A percentile compares a stretch with the other conserved stretches of the same genome.
Evolutionary conservation across 1,140 invertebrate genomes (phyloP).

Genomic region (Episyrphus balteatus): DNA sequence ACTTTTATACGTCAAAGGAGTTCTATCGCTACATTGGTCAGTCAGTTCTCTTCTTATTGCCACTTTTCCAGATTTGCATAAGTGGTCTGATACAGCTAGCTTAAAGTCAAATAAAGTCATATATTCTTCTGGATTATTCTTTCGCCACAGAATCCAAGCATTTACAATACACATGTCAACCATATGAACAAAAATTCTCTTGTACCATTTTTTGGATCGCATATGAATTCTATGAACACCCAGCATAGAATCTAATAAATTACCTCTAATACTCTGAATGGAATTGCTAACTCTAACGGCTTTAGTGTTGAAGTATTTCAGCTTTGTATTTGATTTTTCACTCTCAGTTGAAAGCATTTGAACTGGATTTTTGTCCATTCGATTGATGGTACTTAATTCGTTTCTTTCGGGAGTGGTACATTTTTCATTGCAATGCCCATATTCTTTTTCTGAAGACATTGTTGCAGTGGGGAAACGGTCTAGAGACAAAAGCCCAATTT

Average conservation of each 20-base stretch:
- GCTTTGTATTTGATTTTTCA: no score
- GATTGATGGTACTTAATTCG: no score
- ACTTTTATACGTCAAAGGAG: conserved; percentile 1
- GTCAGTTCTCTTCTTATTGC: conserved; percentile 2
- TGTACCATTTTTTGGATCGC: conserved; percentile 9
- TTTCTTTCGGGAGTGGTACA: no score
- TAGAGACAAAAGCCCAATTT: no score
- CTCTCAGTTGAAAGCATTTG: no score
- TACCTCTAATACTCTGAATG: no score
- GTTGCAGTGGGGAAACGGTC: no score
- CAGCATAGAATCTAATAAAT: conserved; percentile 11
- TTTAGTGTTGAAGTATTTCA: no score
- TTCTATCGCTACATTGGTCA: conserved; percentile 3
- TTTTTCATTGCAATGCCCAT: no score
- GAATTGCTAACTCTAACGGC: no score
- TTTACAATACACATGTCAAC: conserved; percentile 8
- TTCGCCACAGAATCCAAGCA: conserved; percentile 5
- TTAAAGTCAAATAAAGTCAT: conserved; percentile 1
- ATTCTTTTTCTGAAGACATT: no score
- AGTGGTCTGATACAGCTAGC: conserved; percentile 4
- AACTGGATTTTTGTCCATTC: no score
- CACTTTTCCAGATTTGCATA: conserved; percentile 5
- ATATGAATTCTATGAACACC: conserved; percentile 9
- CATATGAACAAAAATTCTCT: conserved; percentile 9
- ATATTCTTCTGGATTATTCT: conserved; percentile 1